Conservation (phyloP, 2,888 invertebrate species). For the Brachycybe producta region DNA sequence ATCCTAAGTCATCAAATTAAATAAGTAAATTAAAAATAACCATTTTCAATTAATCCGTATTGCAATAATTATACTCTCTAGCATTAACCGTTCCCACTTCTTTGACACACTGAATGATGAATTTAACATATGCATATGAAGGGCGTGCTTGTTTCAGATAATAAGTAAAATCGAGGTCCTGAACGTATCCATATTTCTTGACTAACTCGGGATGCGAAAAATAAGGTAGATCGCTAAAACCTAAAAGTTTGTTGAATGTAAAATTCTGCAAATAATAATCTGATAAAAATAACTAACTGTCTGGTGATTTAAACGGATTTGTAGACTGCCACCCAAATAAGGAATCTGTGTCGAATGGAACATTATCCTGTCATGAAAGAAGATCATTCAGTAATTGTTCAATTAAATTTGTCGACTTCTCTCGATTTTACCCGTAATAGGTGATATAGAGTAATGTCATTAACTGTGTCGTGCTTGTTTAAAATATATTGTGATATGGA, state of each 20-base stretch:
- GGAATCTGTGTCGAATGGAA: constrained; percentile 1
- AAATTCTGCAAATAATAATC: background rate
- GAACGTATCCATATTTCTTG: constrained; percentile 1
- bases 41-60: background rate
- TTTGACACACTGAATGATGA: background rate
- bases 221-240: constrained; percentile 11
- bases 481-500: background rate
- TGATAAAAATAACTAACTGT: constrained; percentile 4
- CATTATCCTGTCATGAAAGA: constrained; percentile 1
- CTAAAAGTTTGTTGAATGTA: background rate
- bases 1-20: constrained; percentile 1
- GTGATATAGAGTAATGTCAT: constrained; percentile 1
- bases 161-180: constrained; percentile 11
- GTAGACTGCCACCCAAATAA: constrained; percentile 14
- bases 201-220: constrained; percentile 15
- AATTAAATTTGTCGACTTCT: no score
- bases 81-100: background rate
- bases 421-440: constrained; percentile 5
- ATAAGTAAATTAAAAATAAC: background rate
- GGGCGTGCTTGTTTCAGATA: constrained; percentile 16
- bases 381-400: background rate
- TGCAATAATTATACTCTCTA: background rate
- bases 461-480: background rate
- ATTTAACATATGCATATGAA: constrained; percentile 13
- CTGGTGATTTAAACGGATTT: constrained; percentile 2